Evolutionary conservation across 1,140 invertebrate species (phyloP), one percentile per base, ranked within the genome.

Genomic region (Rhyzopertha dominica): DNA sequence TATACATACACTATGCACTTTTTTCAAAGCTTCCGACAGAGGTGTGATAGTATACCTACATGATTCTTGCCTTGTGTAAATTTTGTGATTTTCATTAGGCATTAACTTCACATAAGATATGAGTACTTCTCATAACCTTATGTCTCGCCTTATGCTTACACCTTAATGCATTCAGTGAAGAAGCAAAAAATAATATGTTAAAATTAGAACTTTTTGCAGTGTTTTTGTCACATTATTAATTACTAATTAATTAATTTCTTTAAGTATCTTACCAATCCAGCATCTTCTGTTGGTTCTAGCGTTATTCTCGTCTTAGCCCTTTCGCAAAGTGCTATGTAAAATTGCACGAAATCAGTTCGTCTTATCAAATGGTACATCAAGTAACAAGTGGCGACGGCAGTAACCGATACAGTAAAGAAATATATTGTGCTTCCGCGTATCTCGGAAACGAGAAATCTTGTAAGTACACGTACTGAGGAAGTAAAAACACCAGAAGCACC

Each of bases 401-500:
- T 60, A 35, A 86, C 83, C 12, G 87, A 90, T 10, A 88, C 71
- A 10, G 77, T 69, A 61, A 94, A 93, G 69, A 93, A 94, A 58
- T 89, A 79, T 18, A 88, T 79, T 1, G 90, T 94, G 59, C 90
- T 93, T 19, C 81, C 67, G 34, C 79, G 71, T 58, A 85, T 74
- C 66, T 90, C 80, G 59, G 82, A 62, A 22, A 86, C 69, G 46
- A 90, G 45, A 45, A 80, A 67, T 69, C 92, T 93, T 1, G 89
- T 93, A 14, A 89, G 53, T 31, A 93, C 88, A 16, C 90, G 75
- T 65, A 87, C 90, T 1, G 80, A 64, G 8, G 89, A 93, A 3
- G 91, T 85, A 69, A 89, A 78, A 40, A 93, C 80, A 5, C 90
- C 89, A 13, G 90, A 89, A 19, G 85, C 80, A 74, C 87, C 86